Evolutionary conservation across 2,797 vertebrate species (phyloP), one percentile per base, ranked within the genome.

Genomic region (Etheostoma perlongum): DNA sequence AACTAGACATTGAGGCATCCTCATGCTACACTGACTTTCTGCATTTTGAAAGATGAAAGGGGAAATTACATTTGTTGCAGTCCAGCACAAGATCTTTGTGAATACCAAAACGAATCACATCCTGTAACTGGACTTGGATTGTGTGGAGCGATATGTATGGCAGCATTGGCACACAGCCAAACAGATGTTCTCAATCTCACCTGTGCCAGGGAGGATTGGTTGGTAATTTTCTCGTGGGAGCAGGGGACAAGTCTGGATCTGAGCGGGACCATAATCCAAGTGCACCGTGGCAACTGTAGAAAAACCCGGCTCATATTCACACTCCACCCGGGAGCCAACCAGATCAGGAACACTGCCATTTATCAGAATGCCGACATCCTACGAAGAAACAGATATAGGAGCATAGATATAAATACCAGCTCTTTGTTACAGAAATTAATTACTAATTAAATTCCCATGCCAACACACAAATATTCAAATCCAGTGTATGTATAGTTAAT

Each of bases 291-390:
- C 98, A 62, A 92, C 86, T 0, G 96, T 97, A 49, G 84, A 92
- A 72, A 97, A 88, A 21, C 92, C 91, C 15, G 94, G 90, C 48
- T 96, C 96, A 5, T 97, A 99, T 92, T 97, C 96, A 67, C 98
- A 99, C 62, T 96, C 94, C 88, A 99, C 96, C 15, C 90, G 89
- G 78, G 96, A 96, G 76, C 95, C 96, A 0, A 91, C 94, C 86
- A 99, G 93, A 88, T 96, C 96, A 0, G 98, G 98, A 74, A 99
- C 95, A 25, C 96, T 98, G 76, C 98, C 98, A 0, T 97, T 95
- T 85, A 99, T 96, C 89, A 98, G 96, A 74, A 99, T 96, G 76
- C 98, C 97, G 78, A 99, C 95, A 62, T 94, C 91, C 98, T 98
- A 88, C 1, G 4, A 62, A 44, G 47, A 74, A 76, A 76, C 14